Percentiles rank a stretch among this genome's conserved stretches.
Evolutionary conservation across 2,113 vertebrate species (phyloP).

Genomic region (Antennarius striatus): DNA sequence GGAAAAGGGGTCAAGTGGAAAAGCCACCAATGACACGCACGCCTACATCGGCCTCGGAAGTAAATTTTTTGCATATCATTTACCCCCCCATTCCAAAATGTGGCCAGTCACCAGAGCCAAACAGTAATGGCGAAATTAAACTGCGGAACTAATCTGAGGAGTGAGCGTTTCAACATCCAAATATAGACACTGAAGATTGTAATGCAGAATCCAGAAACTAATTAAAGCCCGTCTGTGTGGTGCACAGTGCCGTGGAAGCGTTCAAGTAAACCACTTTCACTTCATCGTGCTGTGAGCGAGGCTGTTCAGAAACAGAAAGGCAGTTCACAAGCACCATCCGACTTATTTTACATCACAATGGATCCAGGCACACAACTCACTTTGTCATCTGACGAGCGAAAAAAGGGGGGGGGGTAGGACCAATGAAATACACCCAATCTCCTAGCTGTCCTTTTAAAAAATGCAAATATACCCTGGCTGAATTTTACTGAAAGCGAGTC

Average conservation of each 20-base stretch:
- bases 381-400: conserved; percentile 22
- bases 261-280: conserved; percentile 32
- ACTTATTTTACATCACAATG: conserved; percentile 36
- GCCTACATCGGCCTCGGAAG: conserved; percentile 39
- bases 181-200: conserved; percentile 62
- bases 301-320: conserved; percentile 2
- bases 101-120: conserved; percentile 65
- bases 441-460: conserved; percentile 48
- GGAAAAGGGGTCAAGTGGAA: conserved; percentile 71
- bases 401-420: conserved; percentile 7
- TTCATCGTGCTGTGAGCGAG: conserved; percentile 31
- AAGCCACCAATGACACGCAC: conserved; percentile 56
- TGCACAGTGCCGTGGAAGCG: conserved; percentile 26
- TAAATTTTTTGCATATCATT: conserved; percentile 56
- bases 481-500: conserved; percentile 61
- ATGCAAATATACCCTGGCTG: conserved; percentile 53
- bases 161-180: conserved; percentile 53
- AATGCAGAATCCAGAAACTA: conserved; percentile 58
- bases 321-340: conserved; percentile 18
- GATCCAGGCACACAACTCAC: conserved; percentile 16
- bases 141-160: conserved; percentile 66
- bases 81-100: conserved; percentile 48
- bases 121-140: conserved; percentile 68
- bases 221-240: conserved; percentile 68
- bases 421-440: conserved; percentile 19